These are phyloP conservation scores for Gobionotothen gibberifrons DNA, from an alignment of 2,797 vertebrate genomes.

Conservation along the genomic window DNA sequence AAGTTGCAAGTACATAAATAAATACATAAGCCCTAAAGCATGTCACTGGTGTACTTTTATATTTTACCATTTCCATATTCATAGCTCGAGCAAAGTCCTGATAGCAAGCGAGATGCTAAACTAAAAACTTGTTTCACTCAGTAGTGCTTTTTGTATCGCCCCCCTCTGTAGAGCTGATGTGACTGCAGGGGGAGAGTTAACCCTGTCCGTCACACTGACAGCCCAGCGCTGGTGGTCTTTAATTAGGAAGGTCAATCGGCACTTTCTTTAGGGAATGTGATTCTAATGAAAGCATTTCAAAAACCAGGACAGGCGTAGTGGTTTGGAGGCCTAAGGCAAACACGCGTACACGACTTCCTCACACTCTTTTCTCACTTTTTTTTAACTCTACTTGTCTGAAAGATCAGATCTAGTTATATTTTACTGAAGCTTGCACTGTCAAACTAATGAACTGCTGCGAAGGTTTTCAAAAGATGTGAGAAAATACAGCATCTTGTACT, in stretches of 20 bases:
- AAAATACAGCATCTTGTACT: slow-evolving; percentile 14
- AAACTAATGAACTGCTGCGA: slow-evolving; percentile 44
- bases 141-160: slow-evolving; percentile 65
- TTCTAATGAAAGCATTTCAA: slow-evolving; percentile 66
- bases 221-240: slow-evolving; percentile 71
- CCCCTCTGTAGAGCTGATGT: slow-evolving; percentile 71
- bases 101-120: slow-evolving; percentile 62
- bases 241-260: slow-evolving; percentile 81
- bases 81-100: slow-evolving; percentile 64
- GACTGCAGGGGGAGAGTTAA: slow-evolving; percentile 73
- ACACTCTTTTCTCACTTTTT: slow-evolving; percentile 24
- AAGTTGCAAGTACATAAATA: slow-evolving; percentile 80
- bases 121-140: slow-evolving; percentile 56
- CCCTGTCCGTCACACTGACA: slow-evolving; percentile 81
- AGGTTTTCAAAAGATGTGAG: slow-evolving; percentile 23
- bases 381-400: slow-evolving; percentile 39
- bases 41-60: slow-evolving; percentile 65
- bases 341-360: slow-evolving; percentile 6
- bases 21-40: slow-evolving; percentile 77
- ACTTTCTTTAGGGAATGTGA: slow-evolving; percentile 63
- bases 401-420: slow-evolving; percentile 42
- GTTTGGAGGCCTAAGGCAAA: slow-evolving; percentile 43
- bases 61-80: slow-evolving; percentile 72
- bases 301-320: slow-evolving; percentile 43
- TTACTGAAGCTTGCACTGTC: slow-evolving; percentile 20